Conservation (phyloP, 2,888 invertebrate species). For the Papilio demoleus region DNA sequence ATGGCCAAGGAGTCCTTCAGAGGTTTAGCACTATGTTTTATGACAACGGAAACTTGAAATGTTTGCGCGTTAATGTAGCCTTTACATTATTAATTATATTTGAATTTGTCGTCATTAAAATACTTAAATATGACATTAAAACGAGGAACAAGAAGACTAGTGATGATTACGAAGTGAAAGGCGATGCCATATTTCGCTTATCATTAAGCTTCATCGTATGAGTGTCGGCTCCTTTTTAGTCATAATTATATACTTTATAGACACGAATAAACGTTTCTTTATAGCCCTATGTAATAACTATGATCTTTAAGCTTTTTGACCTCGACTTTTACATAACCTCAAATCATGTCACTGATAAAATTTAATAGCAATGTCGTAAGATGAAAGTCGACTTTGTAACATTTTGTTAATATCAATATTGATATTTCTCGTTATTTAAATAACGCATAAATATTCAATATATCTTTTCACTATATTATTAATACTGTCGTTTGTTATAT, state of each 20-base stretch:
- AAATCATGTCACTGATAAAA: not conserved
- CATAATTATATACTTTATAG: not conserved
- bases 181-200: slow-evolving; percentile 11
- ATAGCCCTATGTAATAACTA: slow-evolving; percentile 1
- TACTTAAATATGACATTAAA: slow-evolving; percentile 16
- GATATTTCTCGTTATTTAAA: too few species aligned
- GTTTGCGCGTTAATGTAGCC: too few species aligned
- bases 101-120: not conserved
- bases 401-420: too few species aligned
- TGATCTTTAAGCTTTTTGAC: not conserved
- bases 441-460: not conserved
- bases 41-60: too few species aligned
- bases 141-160: not conserved
- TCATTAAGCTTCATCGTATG: slow-evolving; percentile 5
- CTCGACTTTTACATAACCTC: not conserved
- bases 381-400: not conserved
- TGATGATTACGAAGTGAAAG: slow-evolving; percentile 12
- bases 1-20: too few species aligned
- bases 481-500: not conserved
- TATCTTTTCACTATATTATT: not conserved
- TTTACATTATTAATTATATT: too few species aligned
- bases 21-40: too few species aligned
- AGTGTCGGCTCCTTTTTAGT: slow-evolving; percentile 18
- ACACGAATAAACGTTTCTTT: not conserved
- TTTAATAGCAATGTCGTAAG: not conserved